Evolutionary conservation across 2,113 vertebrate species (phyloP), one percentile per base, ranked within the genome.

Genomic region (Scortum barcoo): DNA sequence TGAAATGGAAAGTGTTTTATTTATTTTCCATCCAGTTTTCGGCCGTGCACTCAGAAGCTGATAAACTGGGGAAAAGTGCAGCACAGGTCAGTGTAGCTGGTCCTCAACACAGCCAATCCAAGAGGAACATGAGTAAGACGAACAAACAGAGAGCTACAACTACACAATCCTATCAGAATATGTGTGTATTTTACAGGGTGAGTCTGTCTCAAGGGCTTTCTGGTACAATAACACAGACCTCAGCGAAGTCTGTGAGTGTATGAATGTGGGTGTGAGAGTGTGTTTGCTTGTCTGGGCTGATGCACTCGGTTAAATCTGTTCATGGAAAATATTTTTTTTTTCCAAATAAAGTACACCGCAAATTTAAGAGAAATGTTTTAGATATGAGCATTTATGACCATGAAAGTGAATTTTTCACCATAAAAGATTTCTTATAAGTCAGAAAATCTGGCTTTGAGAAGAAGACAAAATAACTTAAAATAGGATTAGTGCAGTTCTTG

Each of bases 131-230:
- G 86, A 89, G 63, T 76, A 85, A 86, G 60, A 83, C 26, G 81
- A 88, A 69, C 80, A 89, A 91, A 91, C 77, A 88, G 33, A 80
- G 44, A 71, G 69, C 60, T 68, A 1, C 72, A 57, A 51, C 51
- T n/a, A 51, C 73, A 91, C 89, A 91, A 88, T 92, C 76, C 76
- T 93, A 92, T 92, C 92, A 80, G 81, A 81, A 69, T 9, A 40
- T 53, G 57, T 88, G 86, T 92, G 85, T 88, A 16, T 80, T 89
- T 78, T 86, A 78, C 65, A 83, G 89, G 87, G 89, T 54, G 87
- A 88, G 90, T 69, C 89, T 77, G 84, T 91, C 89, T 92, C 87
- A 86, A 87, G 87, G 54, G 72, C 80, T 83, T 82, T 46, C 10
- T n/a, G 72, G 72, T 63, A 85, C 71, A 87, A 84, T 42, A 78